Evolutionary conservation across 2,797 vertebrate genomes (phyloP), one percentile per base, ranked within the genome.

Genomic region (Hydrophis major): DNA sequence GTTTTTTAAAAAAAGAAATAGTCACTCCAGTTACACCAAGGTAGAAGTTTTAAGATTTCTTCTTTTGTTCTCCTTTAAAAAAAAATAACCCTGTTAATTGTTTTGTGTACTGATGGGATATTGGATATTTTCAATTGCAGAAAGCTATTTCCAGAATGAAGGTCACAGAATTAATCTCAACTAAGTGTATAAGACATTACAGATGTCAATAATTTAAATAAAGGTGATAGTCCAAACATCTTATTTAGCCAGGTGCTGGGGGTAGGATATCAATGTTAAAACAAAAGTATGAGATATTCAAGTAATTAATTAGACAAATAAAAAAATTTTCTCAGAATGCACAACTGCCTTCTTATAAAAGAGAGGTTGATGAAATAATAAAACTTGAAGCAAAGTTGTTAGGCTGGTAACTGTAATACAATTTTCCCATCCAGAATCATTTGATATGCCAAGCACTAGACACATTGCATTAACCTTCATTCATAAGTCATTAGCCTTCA

Each of bases 331-430:
- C 89, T 94, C 28, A 83, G 2, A 92, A 91, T 90, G 37, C 93
- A 55, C 90, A 93, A 74, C 47, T 61, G 37, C 78, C 94, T 96
- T 47, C 25, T 94, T 93, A 89, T 83, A 88, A 95, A 87, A 92
- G 10, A 2, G 27, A 94, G 93, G 93, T 14, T 87, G 90, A 90
- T 94, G 59, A 93, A 95, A 95, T 94, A n/a, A 94, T 94, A 61
- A 83, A 90, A 93, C 57, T 55, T n/a, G 94, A 90, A 55, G 74
- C 92, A 94, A 95, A 93, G 56, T 93, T 94, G 89, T 42, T 86
- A 57, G 4, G 89, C 93, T 96, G 55, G 6, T 94, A 96, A 95
- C 94, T 91, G 69, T 92, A 88, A 95, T 92, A 91, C 22, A 63
- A 94, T 94, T 95, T 96, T 94, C 59, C 47, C 28, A 28, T 55